Evolutionary conservation across 2,797 vertebrate species (phyloP), one percentile per base, ranked within the genome.

Genomic region (Trachops cirrhosus): DNA sequence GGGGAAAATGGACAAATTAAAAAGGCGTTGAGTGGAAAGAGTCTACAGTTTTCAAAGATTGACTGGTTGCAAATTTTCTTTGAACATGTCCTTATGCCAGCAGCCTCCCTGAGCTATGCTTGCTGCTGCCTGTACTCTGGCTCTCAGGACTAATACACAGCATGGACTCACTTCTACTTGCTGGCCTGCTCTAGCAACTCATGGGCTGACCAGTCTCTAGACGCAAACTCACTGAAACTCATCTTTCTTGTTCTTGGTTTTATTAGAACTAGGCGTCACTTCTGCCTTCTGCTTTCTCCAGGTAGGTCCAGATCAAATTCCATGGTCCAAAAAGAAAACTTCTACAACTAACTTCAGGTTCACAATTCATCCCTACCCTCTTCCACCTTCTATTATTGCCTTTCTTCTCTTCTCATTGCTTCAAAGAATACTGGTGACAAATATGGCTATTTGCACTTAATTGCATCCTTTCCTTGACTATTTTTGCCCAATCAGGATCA

Each of bases 401-500:
- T 77, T 93, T 93, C 78, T 46, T 68, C 52, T 62, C 85, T 92
- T 73, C 44, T 83, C 71, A 14, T 86, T 16, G 19, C 54, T 86
- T 78, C 74, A 37, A 92, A 93, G 50, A 70, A 32, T 62, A 11
- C n/a, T 50, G 21, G 21, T 86, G 82, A 85, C 68, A 97, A 93
- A 86, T 52, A 57, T 10, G 74, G 73, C 44, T 89, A 52, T 89
- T 94, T 52, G 18, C 15, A 70, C 74, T 74, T 73, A 57, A 91
- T 78, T 62, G 32, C 46, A 90, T n/a, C 54, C 73, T 79, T 88
- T 70, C 32, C 46, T 59, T 67, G 39, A 78, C 39, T 84, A 80
- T 57, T 94, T 92, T 93, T 91, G 26, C 46, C 95, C 96, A 97
- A 91, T 96, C 85, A 46, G 75, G 46, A 95, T 95, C 57, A 83